Evolutionary conservation across 2,797 vertebrate species (phyloP), one percentile per base, ranked within the genome.

Genomic region (Brachyrhaphis roseni): DNA sequence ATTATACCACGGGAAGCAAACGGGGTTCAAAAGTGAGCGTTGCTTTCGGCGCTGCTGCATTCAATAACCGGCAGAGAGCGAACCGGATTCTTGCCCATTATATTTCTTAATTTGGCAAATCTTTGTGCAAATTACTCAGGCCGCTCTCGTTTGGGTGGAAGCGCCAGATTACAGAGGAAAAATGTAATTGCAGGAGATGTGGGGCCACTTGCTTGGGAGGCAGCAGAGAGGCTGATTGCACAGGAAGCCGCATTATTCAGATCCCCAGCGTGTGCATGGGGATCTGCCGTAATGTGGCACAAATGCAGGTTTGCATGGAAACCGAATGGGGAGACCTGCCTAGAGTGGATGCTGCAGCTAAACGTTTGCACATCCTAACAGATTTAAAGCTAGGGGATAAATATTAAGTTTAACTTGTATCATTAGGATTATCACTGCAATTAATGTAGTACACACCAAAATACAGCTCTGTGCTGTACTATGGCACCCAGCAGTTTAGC

Each of bases 31-130:
- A 84, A 80, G 84, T 78, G 89, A 90, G 89, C 82, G 73, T 86
- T 62, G 92, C 94, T 94, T 86, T 91, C 90, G 94, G 94, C 89
- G 45, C 78, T 87, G 87, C 91, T 90, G 88, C 92, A 90, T 95
- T 95, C 91, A 94, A 94, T 95, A 95, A 94, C 86, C 78, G 77
- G 80, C 75, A 90, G 80, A 93, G 92, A 93, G 92, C 86, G 73
- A 88, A 91, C 85, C 88, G 78, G 86, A 94, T 91, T 92, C 88
- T 90, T 79, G 76, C 77, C 87, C 90, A 90, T 94, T 94, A 95
- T 93, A 95, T 95, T 95, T 94, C 93, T 95, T 94, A 92, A 94
- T 94, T 95, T 95, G 91, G 87, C 83, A 83, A 94, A 94, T 95
- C 89, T 94, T 95, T 90, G 85, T 85, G 79, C 91, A 94, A 94